Conservation (phyloP, 2,888 invertebrate species). For the Chrysotoxum bicinctum region DNA sequence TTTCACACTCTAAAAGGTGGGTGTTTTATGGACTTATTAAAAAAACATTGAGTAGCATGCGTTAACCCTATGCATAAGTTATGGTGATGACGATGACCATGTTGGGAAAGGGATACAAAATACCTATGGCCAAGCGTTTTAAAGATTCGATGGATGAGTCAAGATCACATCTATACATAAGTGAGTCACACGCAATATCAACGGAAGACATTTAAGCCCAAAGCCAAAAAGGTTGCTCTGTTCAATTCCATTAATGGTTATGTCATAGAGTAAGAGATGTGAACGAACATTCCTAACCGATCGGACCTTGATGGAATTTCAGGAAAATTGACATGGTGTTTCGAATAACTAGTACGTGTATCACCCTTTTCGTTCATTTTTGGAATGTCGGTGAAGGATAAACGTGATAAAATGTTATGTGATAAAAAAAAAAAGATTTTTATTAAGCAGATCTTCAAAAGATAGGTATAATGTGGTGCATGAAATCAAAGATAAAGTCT, state of each 20-base stretch:
- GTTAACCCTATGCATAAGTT: too few relatives aligned
- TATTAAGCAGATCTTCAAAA: neutral
- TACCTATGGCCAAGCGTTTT: neutral
- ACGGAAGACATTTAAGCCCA: constrained; percentile 6
- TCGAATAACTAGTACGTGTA: neutral
- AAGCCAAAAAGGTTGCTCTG: constrained; percentile 31
- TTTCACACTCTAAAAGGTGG: neutral
- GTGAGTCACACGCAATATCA: constrained; percentile 50
- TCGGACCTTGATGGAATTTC: constrained; percentile 32
- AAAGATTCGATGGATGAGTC: neutral
- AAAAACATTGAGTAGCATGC: neutral
- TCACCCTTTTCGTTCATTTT: neutral
- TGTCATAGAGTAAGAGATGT: constrained; percentile 37
- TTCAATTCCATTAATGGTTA: constrained; percentile 38
- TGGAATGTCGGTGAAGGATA: constrained; percentile 8
- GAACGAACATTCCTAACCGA: neutral
- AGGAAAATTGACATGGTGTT: neutral
- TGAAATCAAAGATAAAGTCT: neutral
- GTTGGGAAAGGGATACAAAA: neutral
- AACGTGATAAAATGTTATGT: neutral
- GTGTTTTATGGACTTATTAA: neutral
- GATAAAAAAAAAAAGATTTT: neutral
- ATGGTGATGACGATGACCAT: neutral
- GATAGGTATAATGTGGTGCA: neutral
- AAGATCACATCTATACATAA: neutral